Evolutionary conservation across 1,140 invertebrate genomes (phyloP).

Genomic region (Cyclargus thomasi): DNA sequence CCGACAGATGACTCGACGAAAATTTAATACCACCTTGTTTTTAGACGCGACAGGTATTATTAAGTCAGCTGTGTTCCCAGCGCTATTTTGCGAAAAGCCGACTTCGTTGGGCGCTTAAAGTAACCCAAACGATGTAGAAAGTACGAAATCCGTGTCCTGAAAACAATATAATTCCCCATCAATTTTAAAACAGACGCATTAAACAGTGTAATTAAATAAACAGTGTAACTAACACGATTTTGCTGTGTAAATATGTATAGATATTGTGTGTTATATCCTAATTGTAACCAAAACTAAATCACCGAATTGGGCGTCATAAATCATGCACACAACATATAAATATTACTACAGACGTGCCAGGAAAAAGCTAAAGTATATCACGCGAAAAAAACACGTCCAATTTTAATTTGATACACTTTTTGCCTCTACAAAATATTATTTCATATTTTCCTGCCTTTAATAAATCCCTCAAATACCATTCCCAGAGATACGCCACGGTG

Average conservation of each 20-base stretch:
- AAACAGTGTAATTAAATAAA: too few relatives aligned
- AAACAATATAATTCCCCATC: too few relatives aligned
- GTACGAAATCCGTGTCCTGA: too few relatives aligned
- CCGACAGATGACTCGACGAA: neutral
- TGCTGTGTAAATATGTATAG: too few relatives aligned
- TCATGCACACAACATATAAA: neutral
- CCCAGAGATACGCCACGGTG: neutral
- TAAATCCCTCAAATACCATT: slow-evolving; percentile 1
- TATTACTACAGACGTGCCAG: neutral
- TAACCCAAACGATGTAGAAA: too few relatives aligned
- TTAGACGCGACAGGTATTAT: neutral
- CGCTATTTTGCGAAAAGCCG: neutral
- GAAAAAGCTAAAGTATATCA: neutral
- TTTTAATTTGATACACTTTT: slow-evolving; percentile 4
- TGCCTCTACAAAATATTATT: slow-evolving; percentile 1
- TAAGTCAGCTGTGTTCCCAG: neutral
- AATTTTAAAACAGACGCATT: too few relatives aligned
- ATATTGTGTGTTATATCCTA: too few relatives aligned
- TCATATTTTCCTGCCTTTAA: neutral
- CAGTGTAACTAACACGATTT: too few relatives aligned
- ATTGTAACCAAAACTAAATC: neutral
- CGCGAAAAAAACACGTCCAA: slow-evolving; percentile 2
- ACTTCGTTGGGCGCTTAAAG: too few relatives aligned
- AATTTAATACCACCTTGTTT: neutral
- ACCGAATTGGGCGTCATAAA: neutral